Base-by-base conservation (phyloP, 2,888 invertebrate species). In the Megalurothrips usitatus region DNA sequence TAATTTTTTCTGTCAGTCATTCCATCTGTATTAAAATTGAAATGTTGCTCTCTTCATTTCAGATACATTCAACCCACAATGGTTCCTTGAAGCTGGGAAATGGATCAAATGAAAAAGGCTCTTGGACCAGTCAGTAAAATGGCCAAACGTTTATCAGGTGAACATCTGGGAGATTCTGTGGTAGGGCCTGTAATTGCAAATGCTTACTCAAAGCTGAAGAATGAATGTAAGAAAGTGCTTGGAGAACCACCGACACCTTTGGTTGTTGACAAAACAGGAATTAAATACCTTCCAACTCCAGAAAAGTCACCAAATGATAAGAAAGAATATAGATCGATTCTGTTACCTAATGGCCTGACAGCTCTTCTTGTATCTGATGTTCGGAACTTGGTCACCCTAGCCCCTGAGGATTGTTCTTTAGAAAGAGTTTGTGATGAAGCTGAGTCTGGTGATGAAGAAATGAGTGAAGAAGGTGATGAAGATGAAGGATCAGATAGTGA, bases 271-370 rank as follows among this genome's bases (percentile, higher is more conserved):
- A 75, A 75, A 26, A 26, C 10, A 19, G 23, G 48, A 14, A 28
- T 81, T 17, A 80, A 68, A 9, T 86, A 87, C 82, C 84, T 88
- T n/a, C 85, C 86, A 8, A 87, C 88, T 83, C 94, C 95, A 14
- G 89, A 91, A 58, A 94, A 94, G 87, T 94, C 94, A 80, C 90
- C 90, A 81, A 92, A 91, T 84, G 95, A 95, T 87, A 92, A 92
- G 86, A 95, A 95, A 86, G 88, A 92, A 81, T 95, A 95, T 86
- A 82, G 84, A 78, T 84, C 84, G 43, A 84, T 85, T 47, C 82
- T 81, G 75, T 81, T 85, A n/a, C 19, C 79, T 28, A 85, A 85
- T 83, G 84, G 84, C 19, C 79, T 85, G 14, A 84, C 83, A 47
- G 85, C 84, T 0, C 81, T 85, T 34, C 78, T 85, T 2, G 82